Evolutionary conservation across 2,113 vertebrate species (phyloP).

Genomic region (Alces alces): DNA sequence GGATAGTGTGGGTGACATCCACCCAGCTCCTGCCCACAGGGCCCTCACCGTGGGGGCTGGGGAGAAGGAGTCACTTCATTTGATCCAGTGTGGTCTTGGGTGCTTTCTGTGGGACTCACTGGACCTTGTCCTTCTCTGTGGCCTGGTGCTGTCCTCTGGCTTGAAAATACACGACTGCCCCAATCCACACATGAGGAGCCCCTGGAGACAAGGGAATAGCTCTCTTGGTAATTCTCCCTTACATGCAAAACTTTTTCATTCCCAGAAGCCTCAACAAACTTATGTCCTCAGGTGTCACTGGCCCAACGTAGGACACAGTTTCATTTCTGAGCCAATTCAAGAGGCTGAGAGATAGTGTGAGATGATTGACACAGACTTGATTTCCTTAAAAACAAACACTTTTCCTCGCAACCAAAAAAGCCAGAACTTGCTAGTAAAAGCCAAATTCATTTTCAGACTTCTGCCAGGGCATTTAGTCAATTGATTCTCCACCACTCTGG

Average conservation of each 20-base stretch:
- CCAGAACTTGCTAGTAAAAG: background rate
- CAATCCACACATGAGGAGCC: background rate
- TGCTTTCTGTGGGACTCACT: background rate
- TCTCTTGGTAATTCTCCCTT: background rate
- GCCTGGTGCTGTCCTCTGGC: too few species aligned
- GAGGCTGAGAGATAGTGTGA: background rate
- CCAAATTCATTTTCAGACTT: background rate
- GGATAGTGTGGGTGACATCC: background rate
- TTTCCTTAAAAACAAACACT: background rate
- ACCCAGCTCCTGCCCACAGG: background rate
- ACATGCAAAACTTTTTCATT: background rate
- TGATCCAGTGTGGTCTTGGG: background rate
- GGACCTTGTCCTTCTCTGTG: background rate
- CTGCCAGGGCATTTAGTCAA: background rate
- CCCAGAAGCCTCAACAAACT: background rate
- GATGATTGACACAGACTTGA: background rate
- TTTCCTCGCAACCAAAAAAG: background rate
- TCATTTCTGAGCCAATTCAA: background rate
- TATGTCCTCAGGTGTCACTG: background rate
- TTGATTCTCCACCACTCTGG: background rate
- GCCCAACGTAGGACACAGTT: background rate
- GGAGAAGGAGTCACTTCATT: background rate
- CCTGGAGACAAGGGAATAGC: background rate
- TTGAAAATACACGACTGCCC: background rate
- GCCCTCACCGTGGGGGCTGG: accelerated